Base-by-base conservation (phyloP, 1,140 invertebrate genomes). In the Megathymus violae region DNA sequence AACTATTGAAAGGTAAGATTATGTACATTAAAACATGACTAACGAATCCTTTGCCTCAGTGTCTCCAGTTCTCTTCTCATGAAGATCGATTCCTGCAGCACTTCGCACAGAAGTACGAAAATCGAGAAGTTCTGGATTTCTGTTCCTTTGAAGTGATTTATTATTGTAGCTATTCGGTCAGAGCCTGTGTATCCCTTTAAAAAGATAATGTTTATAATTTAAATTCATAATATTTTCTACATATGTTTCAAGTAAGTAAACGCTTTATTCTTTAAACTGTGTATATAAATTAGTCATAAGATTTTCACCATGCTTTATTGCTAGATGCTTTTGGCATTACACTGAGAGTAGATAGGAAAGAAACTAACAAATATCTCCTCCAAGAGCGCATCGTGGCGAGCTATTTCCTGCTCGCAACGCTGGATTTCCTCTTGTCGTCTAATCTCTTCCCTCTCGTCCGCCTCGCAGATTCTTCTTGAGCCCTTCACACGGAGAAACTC, bases 61-160 rank as follows among this genome's bases (percentile, higher is more conserved):
- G 64, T 51, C 65, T 85, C 64, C 74, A 91, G 56, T 64, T 90
- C 67, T 68, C 75, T 43, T 58, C 90, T 66, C 84, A 88, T 69
- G 25, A 87, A 74, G 9, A 90, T 86, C n/a, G 82, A 88, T 81
- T 97, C 95, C 78, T 95, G 95, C 71, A 96, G 95, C 17, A 97
- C 91, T 82, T 97, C 96, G 83, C 97, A 97, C 0, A 97, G 95
- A 70, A 96, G 96, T 72, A 94, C 96, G 78, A 97, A 97, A 11
- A 95, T 91, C 0, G 95, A 95, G 88, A 97, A 97, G 85, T 97
- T 97, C 64, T 95, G 93, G 68, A 97, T 96, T 80, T 97, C 96
- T 47, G 93, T 93, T 50, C 94, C 94, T 16, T 95, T 86, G 82
- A 96, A 97, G 38, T 93, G 85, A 10, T 92, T 92, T 1, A 94